Evolutionary conservation across 1,140 invertebrate genomes (phyloP).

Genomic region (Bombus fervidus): DNA sequence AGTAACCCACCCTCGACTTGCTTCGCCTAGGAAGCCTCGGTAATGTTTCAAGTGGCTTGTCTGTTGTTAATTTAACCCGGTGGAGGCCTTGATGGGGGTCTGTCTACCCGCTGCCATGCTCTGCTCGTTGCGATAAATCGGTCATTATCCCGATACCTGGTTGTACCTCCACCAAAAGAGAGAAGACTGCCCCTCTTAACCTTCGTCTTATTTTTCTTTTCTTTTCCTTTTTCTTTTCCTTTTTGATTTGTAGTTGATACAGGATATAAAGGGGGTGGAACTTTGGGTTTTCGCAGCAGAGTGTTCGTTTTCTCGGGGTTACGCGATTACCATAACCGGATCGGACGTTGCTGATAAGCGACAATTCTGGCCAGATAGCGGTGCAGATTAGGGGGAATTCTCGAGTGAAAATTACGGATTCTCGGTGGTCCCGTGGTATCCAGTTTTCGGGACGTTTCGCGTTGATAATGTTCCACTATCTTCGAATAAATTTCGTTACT

Average conservation of each 20-base stretch:
- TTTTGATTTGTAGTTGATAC: not conserved
- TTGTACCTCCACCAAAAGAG: conserved; percentile 26
- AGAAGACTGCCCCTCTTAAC: not conserved
- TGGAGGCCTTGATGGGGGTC: conserved; percentile 76
- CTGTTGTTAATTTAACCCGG: conserved; percentile 81
- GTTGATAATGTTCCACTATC: not conserved
- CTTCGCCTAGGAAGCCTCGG: conserved; percentile 76
- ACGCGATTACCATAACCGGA: conserved; percentile 46
- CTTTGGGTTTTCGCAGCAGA: conserved; percentile 16
- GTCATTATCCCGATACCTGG: conserved; percentile 71
- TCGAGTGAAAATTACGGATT: conserved; percentile 54
- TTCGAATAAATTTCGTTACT: not conserved
- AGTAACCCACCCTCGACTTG: conserved; percentile 71
- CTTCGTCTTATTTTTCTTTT: not conserved
- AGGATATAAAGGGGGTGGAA: not conserved
- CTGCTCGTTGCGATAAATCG: conserved; percentile 78
- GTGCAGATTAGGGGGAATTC: conserved; percentile 41
- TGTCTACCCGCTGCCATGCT: conserved; percentile 74
- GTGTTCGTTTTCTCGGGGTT: conserved; percentile 13
- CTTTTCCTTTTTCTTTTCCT: not conserved
- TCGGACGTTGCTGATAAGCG: conserved; percentile 37
- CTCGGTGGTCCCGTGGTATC: conserved; percentile 18
- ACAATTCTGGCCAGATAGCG: conserved; percentile 27
- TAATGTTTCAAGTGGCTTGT: conserved; percentile 82
- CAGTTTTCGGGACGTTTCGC: conserved; percentile 21